A percentile compares a stretch with the other conserved stretches of the same genome.
Evolutionary conservation across 2,888 invertebrate genomes (phyloP).

Genomic region (Acleris emargana): DNA sequence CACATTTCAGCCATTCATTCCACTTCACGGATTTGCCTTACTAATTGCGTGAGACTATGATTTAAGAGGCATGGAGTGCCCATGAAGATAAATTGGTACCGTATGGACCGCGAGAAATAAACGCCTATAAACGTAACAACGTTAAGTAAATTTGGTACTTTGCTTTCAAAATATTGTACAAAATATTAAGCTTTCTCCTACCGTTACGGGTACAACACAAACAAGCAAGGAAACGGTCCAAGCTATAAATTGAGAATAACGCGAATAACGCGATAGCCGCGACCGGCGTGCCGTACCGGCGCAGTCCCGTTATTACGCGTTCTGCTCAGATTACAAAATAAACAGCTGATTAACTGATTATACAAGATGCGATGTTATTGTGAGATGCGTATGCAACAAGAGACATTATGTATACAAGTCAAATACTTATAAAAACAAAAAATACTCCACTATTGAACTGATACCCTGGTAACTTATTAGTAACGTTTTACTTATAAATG

Average conservation of each 20-base stretch:
- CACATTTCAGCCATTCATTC: constrained; percentile 23
- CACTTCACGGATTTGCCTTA: constrained; percentile 16
- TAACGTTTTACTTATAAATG: too few species aligned
- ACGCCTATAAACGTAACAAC: constrained; percentile 24
- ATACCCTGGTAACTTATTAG: too few species aligned
- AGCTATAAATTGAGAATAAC: constrained; percentile 14
- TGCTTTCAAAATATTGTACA: constrained; percentile 10
- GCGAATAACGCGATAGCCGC: constrained; percentile 1
- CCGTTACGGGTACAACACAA: constrained; percentile 30
- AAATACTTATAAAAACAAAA: too few species aligned
- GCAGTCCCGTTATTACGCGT: constrained; percentile 4
- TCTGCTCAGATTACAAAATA: too few species aligned
- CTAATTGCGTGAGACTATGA: constrained; percentile 26
- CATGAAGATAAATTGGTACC: neutral
- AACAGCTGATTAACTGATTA: neutral
- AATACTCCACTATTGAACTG: too few species aligned
- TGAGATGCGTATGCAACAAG: too few species aligned
- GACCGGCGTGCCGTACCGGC: neutral
- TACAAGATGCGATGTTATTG: too few species aligned
- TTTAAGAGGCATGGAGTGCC: constrained; percentile 14
- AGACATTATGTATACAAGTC: too few species aligned
- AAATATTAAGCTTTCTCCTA: constrained; percentile 33
- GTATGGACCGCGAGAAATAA: constrained; percentile 8
- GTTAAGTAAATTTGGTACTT: constrained; percentile 9
- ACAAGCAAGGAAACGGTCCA: constrained; percentile 15